Evolutionary conservation across 2,113 vertebrate species (phyloP).

Genomic region (Monopterus albus): DNA sequence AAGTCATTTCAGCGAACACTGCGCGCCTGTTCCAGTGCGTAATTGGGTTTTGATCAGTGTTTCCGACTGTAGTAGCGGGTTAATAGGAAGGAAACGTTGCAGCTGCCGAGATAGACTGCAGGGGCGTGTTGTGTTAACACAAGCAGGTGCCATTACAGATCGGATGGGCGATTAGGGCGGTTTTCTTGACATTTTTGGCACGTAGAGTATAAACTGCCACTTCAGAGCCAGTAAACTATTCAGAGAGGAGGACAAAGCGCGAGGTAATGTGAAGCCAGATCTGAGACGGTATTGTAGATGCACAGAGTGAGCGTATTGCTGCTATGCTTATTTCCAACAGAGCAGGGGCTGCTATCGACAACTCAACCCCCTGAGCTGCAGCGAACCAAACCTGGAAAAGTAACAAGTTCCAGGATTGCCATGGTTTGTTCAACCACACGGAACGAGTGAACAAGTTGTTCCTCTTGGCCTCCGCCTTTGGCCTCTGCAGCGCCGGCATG

Average conservation of each 20-base stretch:
- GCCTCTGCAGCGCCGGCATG: slow-evolving; percentile 68
- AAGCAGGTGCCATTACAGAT: slow-evolving; percentile 79
- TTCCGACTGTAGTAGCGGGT: slow-evolving; percentile 56
- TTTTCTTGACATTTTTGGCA: slow-evolving; percentile 80
- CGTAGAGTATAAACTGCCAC: slow-evolving; percentile 70
- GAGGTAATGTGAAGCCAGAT: slow-evolving; percentile 51
- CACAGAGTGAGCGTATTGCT: slow-evolving; percentile 35
- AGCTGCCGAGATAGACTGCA: slow-evolving; percentile 60
- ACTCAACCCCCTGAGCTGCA: slow-evolving; percentile 34
- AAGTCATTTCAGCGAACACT: slow-evolving; percentile 56
- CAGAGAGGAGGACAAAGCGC: slow-evolving; percentile 54
- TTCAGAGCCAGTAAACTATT: slow-evolving; percentile 65
- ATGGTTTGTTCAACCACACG: slow-evolving; percentile 68
- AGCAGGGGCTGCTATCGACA: slow-evolving; percentile 48
- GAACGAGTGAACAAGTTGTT: slow-evolving; percentile 80
- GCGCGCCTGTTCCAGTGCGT: slow-evolving; percentile 51
- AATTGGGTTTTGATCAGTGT: slow-evolving; percentile 47
- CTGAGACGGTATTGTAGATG: slow-evolving; percentile 27
- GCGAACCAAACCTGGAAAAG: slow-evolving; percentile 56
- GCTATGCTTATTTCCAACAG: slow-evolving; percentile 57
- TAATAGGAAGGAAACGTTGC: slow-evolving; percentile 65
- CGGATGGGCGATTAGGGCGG: slow-evolving; percentile 67
- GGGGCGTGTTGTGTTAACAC: slow-evolving; percentile 70
- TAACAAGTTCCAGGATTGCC: slow-evolving; percentile 69
- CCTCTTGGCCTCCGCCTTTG: slow-evolving; percentile 74